Evolutionary conservation across 1,140 invertebrate genomes (phyloP).

Genomic region (Rhizoglyphus robini): DNA sequence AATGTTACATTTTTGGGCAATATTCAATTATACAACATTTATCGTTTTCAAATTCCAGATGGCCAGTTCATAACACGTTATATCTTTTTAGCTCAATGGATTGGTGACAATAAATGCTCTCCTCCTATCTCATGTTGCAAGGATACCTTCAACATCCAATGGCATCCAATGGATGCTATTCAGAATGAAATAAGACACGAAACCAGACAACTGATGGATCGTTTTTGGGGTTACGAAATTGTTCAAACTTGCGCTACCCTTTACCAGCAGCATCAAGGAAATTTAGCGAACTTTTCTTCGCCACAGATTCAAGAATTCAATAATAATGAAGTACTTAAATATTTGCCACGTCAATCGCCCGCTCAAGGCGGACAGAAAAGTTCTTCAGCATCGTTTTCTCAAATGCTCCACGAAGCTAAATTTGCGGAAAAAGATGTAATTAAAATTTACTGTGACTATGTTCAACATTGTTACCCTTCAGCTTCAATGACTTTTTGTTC

Average conservation of each 20-base stretch:
- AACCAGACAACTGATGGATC: not conserved
- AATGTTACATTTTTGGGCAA: conserved; percentile 4
- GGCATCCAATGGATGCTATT: not conserved
- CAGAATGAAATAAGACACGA: not conserved
- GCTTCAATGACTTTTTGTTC: conserved; percentile 18
- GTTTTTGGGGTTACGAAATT: conserved; percentile 7
- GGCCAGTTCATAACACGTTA: conserved; percentile 1
- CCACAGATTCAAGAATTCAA: not conserved
- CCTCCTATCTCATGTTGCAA: not conserved
- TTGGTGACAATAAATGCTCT: not conserved
- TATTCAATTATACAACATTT: conserved; percentile 3
- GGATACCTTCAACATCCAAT: not conserved
- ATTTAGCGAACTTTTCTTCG: not conserved
- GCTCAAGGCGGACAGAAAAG: not conserved
- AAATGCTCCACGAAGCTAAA: conserved; percentile 13
- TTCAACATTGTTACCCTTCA: conserved; percentile 24
- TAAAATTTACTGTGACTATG: conserved; percentile 21
- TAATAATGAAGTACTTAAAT: not conserved
- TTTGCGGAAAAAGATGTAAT: conserved; percentile 20
- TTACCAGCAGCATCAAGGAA: not conserved
- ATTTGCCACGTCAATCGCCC: not conserved
- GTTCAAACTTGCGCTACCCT: not conserved
- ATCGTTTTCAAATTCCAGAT: conserved; percentile 12
- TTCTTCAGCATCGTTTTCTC: not conserved
- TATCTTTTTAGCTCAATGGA: conserved; percentile 7